Base-by-base conservation (phyloP, 1,140 invertebrate species). In the Penaeus chinensis region DNA sequence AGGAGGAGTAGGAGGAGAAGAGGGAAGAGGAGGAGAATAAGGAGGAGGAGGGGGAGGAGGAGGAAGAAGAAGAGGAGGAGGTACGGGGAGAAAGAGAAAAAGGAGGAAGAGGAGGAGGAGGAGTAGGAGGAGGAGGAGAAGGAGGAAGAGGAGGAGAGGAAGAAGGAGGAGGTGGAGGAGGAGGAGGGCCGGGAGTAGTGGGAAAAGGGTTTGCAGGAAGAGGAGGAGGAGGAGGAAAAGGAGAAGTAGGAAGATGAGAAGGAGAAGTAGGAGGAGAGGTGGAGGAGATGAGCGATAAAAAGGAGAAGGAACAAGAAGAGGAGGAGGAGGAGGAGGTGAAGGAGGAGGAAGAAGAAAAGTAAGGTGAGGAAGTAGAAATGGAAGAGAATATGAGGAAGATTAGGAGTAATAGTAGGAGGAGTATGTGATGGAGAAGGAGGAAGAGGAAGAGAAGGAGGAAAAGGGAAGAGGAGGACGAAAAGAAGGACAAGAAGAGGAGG, bases 121-220 rank as follows among this genome's bases (percentile, higher is more conserved):
- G 66, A 63, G 54, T 24, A 47, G 2, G 10, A 37, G 22, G n/a
- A 24, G 19, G 42, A 24, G 77, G 10, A 61, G 77, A 19, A 32
- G 24, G 4, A 42, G 42, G 60, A 79, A 27, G n/a, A 63, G 80
- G 42, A 2, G 22, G 24, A 24, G 80, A 63, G 19, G 76, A 32
- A 54, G 66, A 66, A 80, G 76, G 76, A 69, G 42, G 69, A 66
- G 27, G 76, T 65, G 24, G 84, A 79, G 54, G 37, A 37, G 42
- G 77, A 27, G 66, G 0, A 19, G 66, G 66, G 13, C 0, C 5
- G 20, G 66, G 66, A 2, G 0, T 4, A 10, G 8, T 18, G 27
- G 54, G 77, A 24, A 79, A 69, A 79, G 47, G 76, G 63, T 63
- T 24, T 80, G 24, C 61, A 24, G 66, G n/a, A 69, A 22, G 66